Conservation (phyloP, 2,888 invertebrate genomes). For the Steinernema carpocapsae region DNA sequence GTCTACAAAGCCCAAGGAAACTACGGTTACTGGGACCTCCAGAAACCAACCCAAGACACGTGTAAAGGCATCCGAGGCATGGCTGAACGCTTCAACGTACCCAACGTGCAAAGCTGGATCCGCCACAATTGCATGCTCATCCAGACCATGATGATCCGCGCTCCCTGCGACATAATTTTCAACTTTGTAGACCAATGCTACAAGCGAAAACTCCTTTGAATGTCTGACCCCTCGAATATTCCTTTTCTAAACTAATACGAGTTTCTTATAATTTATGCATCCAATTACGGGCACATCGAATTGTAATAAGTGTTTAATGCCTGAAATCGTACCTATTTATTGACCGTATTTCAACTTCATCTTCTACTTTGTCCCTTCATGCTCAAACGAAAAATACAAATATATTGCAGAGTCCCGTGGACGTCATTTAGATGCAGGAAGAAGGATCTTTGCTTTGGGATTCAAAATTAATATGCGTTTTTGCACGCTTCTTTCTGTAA, state of each 20-base stretch:
- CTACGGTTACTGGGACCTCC: constrained; percentile 23
- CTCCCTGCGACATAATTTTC: constrained; percentile 47
- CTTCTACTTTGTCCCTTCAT: too few species aligned
- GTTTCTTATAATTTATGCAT: neutral
- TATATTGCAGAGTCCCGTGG: too few species aligned
- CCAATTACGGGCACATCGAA: neutral
- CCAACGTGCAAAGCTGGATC: constrained; percentile 47
- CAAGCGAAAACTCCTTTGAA: constrained; percentile 41
- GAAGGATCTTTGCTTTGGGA: too few species aligned
- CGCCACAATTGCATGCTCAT: constrained; percentile 46
- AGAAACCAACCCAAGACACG: constrained; percentile 43
- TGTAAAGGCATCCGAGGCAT: constrained; percentile 39
- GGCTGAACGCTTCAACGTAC: constrained; percentile 36
- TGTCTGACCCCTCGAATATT: neutral
- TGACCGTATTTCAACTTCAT: too few species aligned
- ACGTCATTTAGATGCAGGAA: too few species aligned
- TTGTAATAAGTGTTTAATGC: too few species aligned
- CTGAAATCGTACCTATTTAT: too few species aligned
- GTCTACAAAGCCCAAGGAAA: constrained; percentile 16
- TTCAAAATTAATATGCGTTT: too few species aligned
- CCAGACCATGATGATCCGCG: constrained; percentile 44
- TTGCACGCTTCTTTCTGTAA: too few species aligned
- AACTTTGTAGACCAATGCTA: constrained; percentile 51
- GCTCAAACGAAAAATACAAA: too few species aligned
- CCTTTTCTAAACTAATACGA: neutral